Conservation (phyloP, 2,797 vertebrate genomes). For the Phrynocephalus vlangalii region DNA sequence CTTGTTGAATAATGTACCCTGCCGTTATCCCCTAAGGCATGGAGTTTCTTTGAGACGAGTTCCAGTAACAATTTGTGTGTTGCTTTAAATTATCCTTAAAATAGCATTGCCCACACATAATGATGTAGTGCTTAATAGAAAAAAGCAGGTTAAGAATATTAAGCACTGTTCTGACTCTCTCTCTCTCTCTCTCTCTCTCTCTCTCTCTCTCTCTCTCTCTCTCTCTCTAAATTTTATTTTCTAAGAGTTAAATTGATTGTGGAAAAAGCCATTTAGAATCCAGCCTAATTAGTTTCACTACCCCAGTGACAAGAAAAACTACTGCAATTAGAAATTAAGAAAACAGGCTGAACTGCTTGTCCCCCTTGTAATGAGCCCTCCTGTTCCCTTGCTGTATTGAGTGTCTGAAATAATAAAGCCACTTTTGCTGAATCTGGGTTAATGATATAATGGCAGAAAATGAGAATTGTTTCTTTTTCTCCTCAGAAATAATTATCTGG, state of each 20-base stretch:
- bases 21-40: not conserved
- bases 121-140: not conserved
- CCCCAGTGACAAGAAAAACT: not conserved
- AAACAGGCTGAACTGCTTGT: not conserved
- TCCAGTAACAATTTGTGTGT: not conserved
- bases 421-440: not conserved
- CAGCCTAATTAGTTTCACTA: not conserved
- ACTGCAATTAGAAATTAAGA: slow-evolving; percentile 9
- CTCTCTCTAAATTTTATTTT: slow-evolving; percentile 2
- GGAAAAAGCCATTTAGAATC: not conserved
- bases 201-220: not conserved
- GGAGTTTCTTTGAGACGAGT: not conserved
- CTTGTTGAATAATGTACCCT: not conserved
- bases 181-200: not conserved
- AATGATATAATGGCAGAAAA: not conserved
- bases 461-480: not conserved
- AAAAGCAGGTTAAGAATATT: not conserved
- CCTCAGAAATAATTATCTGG: not conserved
- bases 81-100: not conserved
- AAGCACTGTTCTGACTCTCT: not conserved
- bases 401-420: not conserved
- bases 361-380: not conserved
- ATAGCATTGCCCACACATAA: not conserved
- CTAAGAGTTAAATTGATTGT: not conserved
- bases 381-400: not conserved